Conservation (phyloP, 92 coral and sea anemone species). For the Palythoa heliodiscus region DNA sequence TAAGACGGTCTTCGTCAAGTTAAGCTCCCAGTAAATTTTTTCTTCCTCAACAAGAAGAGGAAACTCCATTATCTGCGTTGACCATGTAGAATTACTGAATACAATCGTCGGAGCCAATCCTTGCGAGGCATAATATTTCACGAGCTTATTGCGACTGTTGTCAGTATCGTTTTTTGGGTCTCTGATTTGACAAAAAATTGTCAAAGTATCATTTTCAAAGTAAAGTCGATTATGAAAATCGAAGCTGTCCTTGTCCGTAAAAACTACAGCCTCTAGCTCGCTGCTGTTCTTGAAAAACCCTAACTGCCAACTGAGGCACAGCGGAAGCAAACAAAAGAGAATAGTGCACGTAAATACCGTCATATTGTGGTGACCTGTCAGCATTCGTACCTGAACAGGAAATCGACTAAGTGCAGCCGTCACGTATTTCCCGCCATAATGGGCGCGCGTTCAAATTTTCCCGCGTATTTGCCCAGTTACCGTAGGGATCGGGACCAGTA, state of each 20-base stretch:
- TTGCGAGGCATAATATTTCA: constrained; percentile 63
- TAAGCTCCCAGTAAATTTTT: constrained; percentile 61
- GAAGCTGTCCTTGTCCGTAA: constrained; percentile 44
- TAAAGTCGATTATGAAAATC: constrained; percentile 67
- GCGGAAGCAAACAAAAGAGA: neutral
- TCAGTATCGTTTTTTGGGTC: constrained; percentile 70
- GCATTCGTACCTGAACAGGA: neutral
- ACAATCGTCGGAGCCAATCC: constrained; percentile 84
- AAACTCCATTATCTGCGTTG: constrained; percentile 63
- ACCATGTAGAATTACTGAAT: constrained; percentile 78
- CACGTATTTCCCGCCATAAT: neutral
- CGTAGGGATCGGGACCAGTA: too few relatives aligned
- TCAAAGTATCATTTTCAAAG: constrained; percentile 52
- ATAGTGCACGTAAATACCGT: neutral
- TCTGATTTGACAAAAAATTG: constrained; percentile 76
- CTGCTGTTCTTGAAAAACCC: constrained; percentile 30
- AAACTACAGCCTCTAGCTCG: constrained; percentile 54
- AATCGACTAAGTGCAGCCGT: neutral
- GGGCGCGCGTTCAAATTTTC: neutral
- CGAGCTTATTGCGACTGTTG: constrained; percentile 68
- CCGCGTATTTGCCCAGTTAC: neutral
- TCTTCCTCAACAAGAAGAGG: constrained; percentile 48
- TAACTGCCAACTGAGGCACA: constrained; percentile 14
- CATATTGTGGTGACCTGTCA: constrained; percentile 1
- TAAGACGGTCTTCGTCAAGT: constrained; percentile 61